A percentile compares a stretch with the other conserved stretches of the same genome.
phyloP scores from a whole-genome alignment of 2,113 vertebrate genomes.

The Perognathus longimembris region DNA sequence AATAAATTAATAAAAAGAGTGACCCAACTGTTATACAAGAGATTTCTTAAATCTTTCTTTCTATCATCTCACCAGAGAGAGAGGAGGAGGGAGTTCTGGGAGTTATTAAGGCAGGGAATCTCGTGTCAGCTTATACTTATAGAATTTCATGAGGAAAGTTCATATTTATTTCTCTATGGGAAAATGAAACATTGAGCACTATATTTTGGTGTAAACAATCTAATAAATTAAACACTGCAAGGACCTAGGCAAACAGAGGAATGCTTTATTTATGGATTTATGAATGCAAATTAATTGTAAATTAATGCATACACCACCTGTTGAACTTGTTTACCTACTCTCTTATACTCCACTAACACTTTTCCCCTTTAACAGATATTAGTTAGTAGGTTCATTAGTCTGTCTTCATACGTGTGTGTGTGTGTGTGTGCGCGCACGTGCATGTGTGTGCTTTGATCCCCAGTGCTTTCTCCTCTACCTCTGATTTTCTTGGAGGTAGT shows the following conservation, averaged over 20 bases:
- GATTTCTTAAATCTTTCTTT: conserved; percentile 10
- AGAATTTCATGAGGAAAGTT: background rate
- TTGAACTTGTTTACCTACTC: too few species aligned
- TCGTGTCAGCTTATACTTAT: background rate
- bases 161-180: background rate
- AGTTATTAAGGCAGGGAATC: background rate
- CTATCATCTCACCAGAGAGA: background rate
- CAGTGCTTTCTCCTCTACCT: too few species aligned
- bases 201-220: conserved; percentile 1
- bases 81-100: background rate
- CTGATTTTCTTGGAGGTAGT: too few species aligned
- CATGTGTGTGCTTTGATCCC: too few species aligned
- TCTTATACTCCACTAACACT: too few species aligned
- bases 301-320: too few species aligned
- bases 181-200: background rate
- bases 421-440: too few species aligned
- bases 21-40: background rate
- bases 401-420: too few species aligned
- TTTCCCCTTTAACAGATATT: too few species aligned
- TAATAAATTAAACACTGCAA: conserved; percentile 10
- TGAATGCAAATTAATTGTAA: too few species aligned
- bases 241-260: background rate
- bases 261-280: too few species aligned
- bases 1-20: background rate
- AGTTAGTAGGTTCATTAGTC: too few species aligned